Evolutionary conservation across 2,113 vertebrate species (phyloP).

Genomic region (Hypocryptadius cinnamomeus): DNA sequence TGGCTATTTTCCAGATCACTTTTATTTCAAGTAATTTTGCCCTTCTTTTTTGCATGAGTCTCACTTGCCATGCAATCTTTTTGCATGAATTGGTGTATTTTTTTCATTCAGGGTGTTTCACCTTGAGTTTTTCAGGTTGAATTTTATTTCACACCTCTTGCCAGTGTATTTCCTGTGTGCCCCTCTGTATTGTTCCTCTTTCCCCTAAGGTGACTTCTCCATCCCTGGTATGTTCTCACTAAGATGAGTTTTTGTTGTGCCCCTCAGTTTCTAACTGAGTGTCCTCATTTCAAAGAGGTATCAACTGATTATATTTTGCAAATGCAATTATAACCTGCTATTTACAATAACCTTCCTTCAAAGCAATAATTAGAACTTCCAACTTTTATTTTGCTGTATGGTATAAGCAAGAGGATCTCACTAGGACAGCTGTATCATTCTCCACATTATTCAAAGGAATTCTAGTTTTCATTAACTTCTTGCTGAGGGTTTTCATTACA

Average conservation of each 20-base stretch:
- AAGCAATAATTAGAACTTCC: background rate
- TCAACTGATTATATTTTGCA: background rate
- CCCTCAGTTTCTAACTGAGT: background rate
- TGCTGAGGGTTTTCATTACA: slow-evolving; percentile 5
- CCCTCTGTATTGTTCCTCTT: background rate
- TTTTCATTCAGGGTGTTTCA: background rate
- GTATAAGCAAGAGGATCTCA: background rate
- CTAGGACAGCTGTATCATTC: background rate
- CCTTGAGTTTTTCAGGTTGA: background rate
- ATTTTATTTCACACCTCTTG: background rate
- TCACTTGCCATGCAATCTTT: background rate
- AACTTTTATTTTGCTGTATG: background rate
- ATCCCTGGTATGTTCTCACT: background rate
- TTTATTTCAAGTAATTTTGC: background rate
- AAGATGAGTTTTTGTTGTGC: background rate
- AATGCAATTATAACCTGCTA: background rate
- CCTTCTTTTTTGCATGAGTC: background rate
- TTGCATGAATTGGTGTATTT: background rate
- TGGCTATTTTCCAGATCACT: background rate
- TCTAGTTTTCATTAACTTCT: slow-evolving; percentile 5
- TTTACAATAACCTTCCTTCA: background rate
- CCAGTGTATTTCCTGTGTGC: background rate
- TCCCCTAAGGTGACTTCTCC: background rate
- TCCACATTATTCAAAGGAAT: background rate
- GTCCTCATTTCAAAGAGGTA: background rate